Conservation (phyloP, 2,113 vertebrate species). For the Heliornis fulica region DNA sequence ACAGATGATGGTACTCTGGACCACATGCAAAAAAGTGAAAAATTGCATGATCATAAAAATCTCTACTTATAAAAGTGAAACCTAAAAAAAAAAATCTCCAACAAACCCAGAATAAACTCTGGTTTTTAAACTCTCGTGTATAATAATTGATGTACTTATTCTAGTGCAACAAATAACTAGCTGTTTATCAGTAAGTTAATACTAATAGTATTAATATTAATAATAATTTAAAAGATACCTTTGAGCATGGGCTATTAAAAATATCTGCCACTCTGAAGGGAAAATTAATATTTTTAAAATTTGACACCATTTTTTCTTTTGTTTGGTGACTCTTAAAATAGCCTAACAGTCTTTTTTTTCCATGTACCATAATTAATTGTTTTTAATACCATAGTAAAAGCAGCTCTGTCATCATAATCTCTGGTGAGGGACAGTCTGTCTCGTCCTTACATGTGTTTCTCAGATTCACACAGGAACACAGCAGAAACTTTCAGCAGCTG, state of each 20-base stretch:
- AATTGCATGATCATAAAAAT: not conserved
- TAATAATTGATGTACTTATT: not conserved
- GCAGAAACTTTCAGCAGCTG: not conserved
- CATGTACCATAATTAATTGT: not conserved
- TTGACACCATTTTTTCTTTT: not conserved
- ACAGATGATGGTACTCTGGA: not conserved
- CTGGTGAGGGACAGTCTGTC: not conserved
- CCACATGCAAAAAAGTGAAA: not conserved
- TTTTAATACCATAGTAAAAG: not conserved
- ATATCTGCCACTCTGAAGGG: not conserved
- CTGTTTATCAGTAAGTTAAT: not conserved
- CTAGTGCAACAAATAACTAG: not conserved
- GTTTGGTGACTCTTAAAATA: not conserved
- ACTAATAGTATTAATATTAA: no score
- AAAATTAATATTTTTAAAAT: not conserved
- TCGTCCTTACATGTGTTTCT: not conserved
- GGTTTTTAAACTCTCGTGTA: rapidly evolving
- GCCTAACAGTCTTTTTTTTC: not conserved
- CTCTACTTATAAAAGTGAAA: not conserved
- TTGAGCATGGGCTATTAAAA: not conserved
- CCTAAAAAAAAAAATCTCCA: not conserved
- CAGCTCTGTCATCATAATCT: not conserved
- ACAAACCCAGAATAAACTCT: no score
- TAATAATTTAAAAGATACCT: not conserved
- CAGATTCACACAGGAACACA: not conserved